Conservation (phyloP, 1,140 invertebrate species). For the Rhopalosiphum maidis region DNA sequence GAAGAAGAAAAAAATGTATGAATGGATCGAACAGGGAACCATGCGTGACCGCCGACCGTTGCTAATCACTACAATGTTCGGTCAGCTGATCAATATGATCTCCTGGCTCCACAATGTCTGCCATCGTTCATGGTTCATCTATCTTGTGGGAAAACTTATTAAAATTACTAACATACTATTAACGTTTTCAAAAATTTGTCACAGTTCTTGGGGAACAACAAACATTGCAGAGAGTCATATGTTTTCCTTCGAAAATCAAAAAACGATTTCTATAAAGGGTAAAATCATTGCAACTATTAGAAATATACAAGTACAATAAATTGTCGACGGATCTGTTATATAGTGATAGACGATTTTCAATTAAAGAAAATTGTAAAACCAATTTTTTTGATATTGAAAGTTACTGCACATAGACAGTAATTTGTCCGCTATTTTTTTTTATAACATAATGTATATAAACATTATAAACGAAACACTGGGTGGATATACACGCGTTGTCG, state of each 20-base stretch:
- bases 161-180: not conserved
- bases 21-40: slow-evolving; percentile 54
- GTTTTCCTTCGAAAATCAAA: not conserved
- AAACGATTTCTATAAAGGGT: not conserved
- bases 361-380: not conserved
- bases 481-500: slow-evolving; percentile 11
- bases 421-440: slow-evolving; percentile 7
- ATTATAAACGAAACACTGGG: slow-evolving; percentile 19
- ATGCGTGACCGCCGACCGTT: slow-evolving; percentile 53
- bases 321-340: not conserved
- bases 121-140: slow-evolving; percentile 47
- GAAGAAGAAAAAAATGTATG: slow-evolving; percentile 34
- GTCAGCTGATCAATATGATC: slow-evolving; percentile 54
- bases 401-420: not conserved
- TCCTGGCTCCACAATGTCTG: slow-evolving; percentile 45
- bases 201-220: not conserved
- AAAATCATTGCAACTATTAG: not conserved
- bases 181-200: slow-evolving; percentile 23
- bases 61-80: slow-evolving; percentile 53
- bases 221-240: not conserved
- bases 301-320: not conserved
- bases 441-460: not conserved
- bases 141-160: slow-evolving; percentile 50
- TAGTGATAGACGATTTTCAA: not conserved
- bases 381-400: not conserved